A percentile compares a stretch with the other conserved stretches of the same genome.
Conservation (phyloP, 2,797 vertebrate genomes). For the Leptatherina wallacei region DNA sequence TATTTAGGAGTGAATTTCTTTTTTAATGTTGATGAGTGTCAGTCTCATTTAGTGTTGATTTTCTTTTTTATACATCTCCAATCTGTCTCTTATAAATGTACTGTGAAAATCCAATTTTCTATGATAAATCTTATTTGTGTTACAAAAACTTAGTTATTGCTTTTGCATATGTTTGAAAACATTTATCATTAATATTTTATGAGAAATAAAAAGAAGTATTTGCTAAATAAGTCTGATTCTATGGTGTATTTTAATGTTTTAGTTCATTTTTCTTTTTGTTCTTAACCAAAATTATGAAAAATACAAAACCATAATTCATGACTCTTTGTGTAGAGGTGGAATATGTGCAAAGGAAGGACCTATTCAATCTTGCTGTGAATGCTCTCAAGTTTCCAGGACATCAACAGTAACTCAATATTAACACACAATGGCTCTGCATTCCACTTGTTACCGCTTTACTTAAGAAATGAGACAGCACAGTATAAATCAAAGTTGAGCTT, state of each 20-base stretch:
- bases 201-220: slow-evolving; percentile 70
- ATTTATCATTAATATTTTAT: slow-evolving; percentile 61
- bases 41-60: slow-evolving; percentile 29
- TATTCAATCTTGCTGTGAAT: neutral
- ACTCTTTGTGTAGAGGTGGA: neutral
- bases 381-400: neutral
- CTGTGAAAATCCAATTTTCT: slow-evolving; percentile 66
- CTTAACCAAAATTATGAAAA: neutral
- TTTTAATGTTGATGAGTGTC: slow-evolving; percentile 22
- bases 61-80: neutral
- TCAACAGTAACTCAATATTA: neutral
- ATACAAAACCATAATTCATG: neutral
- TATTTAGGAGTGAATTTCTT: slow-evolving; percentile 12
- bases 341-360: neutral
- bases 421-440: neutral
- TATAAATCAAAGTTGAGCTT: neutral
- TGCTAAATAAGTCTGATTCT: slow-evolving; percentile 28
- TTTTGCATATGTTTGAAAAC: slow-evolving; percentile 35
- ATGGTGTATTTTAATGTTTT: neutral
- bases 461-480: neutral
- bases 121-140: slow-evolving; percentile 21
- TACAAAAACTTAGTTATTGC: neutral
- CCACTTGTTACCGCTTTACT: neutral
- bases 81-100: slow-evolving; percentile 47
- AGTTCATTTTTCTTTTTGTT: neutral